phyloP scores from a whole-genome alignment of 2,888 invertebrate genomes.

The Melanchra persicariae region DNA sequence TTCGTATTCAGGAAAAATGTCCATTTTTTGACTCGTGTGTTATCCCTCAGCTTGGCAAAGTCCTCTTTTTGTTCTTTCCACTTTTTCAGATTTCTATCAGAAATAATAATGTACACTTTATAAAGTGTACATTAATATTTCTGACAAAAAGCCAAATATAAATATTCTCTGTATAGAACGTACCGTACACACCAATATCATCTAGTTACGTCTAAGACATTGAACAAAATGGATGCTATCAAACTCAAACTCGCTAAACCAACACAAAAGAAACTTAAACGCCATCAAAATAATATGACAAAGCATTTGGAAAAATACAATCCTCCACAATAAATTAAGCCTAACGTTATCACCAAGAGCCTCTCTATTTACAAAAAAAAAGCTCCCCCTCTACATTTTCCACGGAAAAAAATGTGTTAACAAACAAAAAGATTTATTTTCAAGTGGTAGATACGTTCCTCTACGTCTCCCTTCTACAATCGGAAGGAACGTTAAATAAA shows the following conservation, averaged over 20 bases:
- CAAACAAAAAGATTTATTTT: slow-evolving; percentile 89
- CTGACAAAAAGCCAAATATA: no score
- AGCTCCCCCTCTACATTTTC: slow-evolving; percentile 62
- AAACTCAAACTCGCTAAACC: slow-evolving; percentile 23
- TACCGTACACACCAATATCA: no score
- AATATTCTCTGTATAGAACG: no score
- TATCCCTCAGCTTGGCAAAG: no score
- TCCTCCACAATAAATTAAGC: slow-evolving; percentile 80
- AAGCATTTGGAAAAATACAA: slow-evolving; percentile 72
- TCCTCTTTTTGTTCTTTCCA: no score
- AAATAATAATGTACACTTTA: no score
- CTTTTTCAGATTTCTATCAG: no score
- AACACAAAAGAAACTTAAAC: slow-evolving; percentile 57
- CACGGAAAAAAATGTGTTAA: slow-evolving; percentile 85
- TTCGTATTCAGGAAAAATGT: no score
- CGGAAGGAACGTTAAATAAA: slow-evolving; percentile 87
- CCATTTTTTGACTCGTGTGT: no score
- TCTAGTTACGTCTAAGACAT: no score
- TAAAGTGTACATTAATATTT: no score
- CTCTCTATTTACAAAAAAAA: slow-evolving; percentile 78
- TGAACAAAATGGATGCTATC: slow-evolving; percentile 46
- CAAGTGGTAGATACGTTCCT: slow-evolving; percentile 85
- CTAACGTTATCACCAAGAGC: slow-evolving; percentile 79
- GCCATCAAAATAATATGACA: slow-evolving; percentile 67
- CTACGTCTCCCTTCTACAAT: slow-evolving; percentile 76